These are phyloP conservation scores for Sarcoramphus papa DNA, from an alignment of 2,797 vertebrate genomes.

Conservation along the genomic window DNA sequence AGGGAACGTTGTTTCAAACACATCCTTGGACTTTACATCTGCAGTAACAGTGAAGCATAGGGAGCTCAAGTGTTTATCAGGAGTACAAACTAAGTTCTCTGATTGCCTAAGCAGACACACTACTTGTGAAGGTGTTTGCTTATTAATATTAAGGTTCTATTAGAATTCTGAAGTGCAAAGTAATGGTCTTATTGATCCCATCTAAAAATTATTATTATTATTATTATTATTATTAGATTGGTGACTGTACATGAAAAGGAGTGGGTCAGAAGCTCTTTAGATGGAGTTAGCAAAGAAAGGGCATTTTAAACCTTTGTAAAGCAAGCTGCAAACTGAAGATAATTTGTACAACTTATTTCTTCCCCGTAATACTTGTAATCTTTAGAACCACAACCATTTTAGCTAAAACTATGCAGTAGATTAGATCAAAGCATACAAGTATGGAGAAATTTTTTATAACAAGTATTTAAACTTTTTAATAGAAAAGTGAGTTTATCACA, in stretches of 20 bases:
- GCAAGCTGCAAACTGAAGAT: constrained; percentile 68
- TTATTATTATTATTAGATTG: constrained; percentile 46
- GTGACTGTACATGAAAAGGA: constrained; percentile 49
- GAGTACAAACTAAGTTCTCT: constrained; percentile 22
- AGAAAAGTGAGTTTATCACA: constrained; percentile 53
- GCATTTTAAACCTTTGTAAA: constrained; percentile 66
- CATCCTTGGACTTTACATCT: not conserved
- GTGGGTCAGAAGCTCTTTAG: constrained; percentile 34
- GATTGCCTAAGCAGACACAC: not conserved
- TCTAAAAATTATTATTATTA: constrained; percentile 27
- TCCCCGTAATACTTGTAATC: constrained; percentile 59
- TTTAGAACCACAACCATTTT: constrained; percentile 59
- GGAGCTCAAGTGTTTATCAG: constrained; percentile 18
- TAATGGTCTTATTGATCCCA: constrained; percentile 38
- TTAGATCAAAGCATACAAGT: constrained; percentile 69
- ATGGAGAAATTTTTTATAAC: constrained; percentile 42
- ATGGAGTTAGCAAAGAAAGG: constrained; percentile 32
- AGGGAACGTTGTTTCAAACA: not conserved
- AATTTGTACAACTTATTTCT: constrained; percentile 66
- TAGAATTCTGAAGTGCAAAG: constrained; percentile 54
- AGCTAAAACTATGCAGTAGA: constrained; percentile 53
- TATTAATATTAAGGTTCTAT: constrained; percentile 44
- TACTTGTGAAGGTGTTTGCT: constrained; percentile 39
- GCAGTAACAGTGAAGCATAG: not conserved
- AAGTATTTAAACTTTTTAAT: constrained; percentile 66